These are phyloP conservation scores for Corythaixoides concolor DNA, from an alignment of 2,113 vertebrate species.

Conservation along the genomic window DNA sequence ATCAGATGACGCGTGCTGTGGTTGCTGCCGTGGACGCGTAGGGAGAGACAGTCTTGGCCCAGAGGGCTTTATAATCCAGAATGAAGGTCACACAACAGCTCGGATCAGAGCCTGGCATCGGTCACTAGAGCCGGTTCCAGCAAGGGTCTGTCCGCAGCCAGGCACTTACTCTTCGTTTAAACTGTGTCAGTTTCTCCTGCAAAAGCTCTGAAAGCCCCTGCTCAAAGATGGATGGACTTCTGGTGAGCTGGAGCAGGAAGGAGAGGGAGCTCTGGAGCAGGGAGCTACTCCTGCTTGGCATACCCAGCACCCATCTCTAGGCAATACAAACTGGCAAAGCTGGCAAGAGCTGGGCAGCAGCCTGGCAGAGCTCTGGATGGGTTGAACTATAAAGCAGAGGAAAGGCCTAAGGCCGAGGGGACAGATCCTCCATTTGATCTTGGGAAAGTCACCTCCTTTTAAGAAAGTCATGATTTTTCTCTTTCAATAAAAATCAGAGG, in stretches of 20 bases:
- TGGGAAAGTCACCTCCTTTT: not conserved
- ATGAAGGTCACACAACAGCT: not conserved
- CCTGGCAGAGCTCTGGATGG: fast-evolving
- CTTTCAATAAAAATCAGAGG: not conserved
- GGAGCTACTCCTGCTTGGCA: not conserved
- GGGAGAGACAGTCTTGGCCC: not conserved
- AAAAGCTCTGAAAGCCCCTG: not conserved
- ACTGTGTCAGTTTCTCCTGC: not conserved
- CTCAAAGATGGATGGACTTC: not conserved
- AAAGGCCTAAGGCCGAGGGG: not conserved
- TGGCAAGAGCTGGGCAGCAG: not conserved
- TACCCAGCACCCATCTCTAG: not conserved
- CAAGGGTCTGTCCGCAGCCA: not conserved
- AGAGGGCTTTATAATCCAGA: not conserved
- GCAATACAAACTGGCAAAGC: not conserved
- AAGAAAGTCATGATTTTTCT: not conserved
- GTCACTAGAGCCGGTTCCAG: not conserved
- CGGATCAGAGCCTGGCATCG: not conserved
- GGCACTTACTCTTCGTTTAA: not conserved
- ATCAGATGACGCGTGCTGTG: not conserved
- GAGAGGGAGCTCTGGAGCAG: not conserved
- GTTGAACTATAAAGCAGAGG: not conserved
- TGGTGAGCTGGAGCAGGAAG: not conserved
- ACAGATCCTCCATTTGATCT: not conserved
- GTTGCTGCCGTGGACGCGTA: not conserved